These are phyloP conservation scores for Crotalus viridis DNA, from an alignment of 2,113 vertebrate species.

Conservation along the genomic window DNA sequence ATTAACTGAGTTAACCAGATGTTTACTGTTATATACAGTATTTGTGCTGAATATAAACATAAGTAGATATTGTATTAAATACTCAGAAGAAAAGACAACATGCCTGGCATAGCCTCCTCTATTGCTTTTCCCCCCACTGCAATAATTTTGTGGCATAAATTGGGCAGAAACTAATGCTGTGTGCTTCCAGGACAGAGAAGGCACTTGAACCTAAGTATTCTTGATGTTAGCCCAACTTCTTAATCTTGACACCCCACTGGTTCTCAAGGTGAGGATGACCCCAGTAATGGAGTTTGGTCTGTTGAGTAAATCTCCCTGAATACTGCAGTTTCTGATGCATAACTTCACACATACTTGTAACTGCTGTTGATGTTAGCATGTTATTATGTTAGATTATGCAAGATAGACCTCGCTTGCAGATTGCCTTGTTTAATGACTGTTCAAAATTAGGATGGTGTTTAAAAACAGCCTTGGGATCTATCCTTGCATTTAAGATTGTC, in stretches of 20 bases:
- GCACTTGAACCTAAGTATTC: not conserved
- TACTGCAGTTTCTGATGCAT: not conserved
- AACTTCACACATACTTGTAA: not conserved
- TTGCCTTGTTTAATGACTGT: not conserved
- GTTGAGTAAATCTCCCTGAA: not conserved
- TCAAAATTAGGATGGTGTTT: not conserved
- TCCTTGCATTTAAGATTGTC: not conserved
- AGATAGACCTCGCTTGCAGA: not conserved
- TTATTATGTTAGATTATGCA: not conserved
- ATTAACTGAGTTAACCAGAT: not conserved
- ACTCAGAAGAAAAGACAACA: not conserved
- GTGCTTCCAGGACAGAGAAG: not conserved
- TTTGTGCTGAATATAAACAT: too few species aligned
- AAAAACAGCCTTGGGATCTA: not conserved
- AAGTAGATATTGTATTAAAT: too few species aligned
- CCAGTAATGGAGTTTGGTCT: not conserved
- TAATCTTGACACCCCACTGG: not conserved
- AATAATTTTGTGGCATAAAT: not conserved
- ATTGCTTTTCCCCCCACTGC: not conserved
- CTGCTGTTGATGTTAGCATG: not conserved
- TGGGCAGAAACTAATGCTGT: not conserved
- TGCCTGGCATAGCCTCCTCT: not conserved
- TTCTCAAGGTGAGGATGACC: not conserved
- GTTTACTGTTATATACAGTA: not conserved
- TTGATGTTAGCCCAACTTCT: not conserved